Base-by-base conservation (phyloP, 2,113 vertebrate genomes). In the Oncorhynchus mykiss region DNA sequence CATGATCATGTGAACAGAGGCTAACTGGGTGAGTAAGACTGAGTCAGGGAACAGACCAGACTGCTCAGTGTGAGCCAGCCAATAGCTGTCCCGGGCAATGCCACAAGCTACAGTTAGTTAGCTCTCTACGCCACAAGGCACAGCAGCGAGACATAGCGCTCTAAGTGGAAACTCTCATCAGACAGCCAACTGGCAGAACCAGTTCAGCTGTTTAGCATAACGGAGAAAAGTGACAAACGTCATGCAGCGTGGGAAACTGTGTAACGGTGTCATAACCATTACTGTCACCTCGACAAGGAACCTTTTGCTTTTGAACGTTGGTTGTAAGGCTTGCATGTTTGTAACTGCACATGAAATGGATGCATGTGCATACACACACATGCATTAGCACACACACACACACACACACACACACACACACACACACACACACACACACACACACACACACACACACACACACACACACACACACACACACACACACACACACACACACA, bases 11-110 rank as follows among this genome's bases (percentile, higher is more conserved):
- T 77, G 25, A 78, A 69, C 54, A 49, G 9, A 79, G 74, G 66
- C 80, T 31, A 76, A 73, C 69, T 31, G 49, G 48, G 77, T 79
- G 78, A 74, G 67, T 51, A 72, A 70, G 49, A 25, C 72, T 86
- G 84, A 90, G 79, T 87, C 88, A 88, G 66, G 83, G 81, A 88
- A 87, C 57, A 29, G 29, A 76, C 80, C 48, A 65, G 80, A 76
- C 82, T 31, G 83, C 72, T 83, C 4, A 12, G 45, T 39, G 20
- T 39, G 9, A 6, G 69, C 45, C 9, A 5, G 68, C 51, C 76
- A 78, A 8, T 25, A 16, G 64, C 34, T 14, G 16, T 9, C 25
- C 9, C 16, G 20, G 22, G 60, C 59, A n/a, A 25, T 60, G 20
- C 45, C 24, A 27, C 67, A 57, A 74, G 79, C 54, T 70, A 60